A percentile compares a stretch with the other conserved stretches of the same genome.
Evolutionary conservation across 2,113 vertebrate species (phyloP).

Genomic region (Ailuropoda melanoleuca): DNA sequence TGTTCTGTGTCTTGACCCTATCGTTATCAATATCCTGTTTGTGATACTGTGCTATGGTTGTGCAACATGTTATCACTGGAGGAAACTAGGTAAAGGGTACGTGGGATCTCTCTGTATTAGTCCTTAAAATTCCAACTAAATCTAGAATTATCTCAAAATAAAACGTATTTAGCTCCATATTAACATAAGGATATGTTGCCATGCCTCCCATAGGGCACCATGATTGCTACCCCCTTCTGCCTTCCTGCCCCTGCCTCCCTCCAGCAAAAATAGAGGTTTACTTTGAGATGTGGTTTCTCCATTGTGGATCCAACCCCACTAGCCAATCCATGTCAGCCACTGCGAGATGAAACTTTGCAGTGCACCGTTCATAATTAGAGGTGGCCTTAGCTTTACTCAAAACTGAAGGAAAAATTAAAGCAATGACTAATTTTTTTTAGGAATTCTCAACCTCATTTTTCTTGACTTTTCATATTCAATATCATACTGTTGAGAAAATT

Average conservation of each 20-base stretch:
- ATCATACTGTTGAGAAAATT: neutral
- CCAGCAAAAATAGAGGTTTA: neutral
- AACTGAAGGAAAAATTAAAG: neutral
- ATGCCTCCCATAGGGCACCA: neutral
- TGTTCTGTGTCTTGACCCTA: neutral
- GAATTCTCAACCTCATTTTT: neutral
- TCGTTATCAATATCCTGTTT: neutral
- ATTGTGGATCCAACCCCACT: too few species aligned
- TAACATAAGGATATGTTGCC: neutral
- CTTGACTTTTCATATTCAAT: neutral
- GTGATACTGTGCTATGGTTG: too few species aligned
- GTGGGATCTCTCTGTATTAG: neutral
- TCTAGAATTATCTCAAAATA: neutral
- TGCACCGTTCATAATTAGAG: neutral
- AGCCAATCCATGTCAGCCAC: neutral
- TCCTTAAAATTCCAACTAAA: neutral
- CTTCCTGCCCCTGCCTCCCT: neutral
- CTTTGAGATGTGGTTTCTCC: neutral
- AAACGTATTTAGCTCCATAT: neutral
- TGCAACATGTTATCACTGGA: neutral
- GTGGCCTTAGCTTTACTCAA: neutral
- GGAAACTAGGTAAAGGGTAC: neutral
- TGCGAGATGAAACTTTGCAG: neutral
- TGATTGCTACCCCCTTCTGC: neutral
- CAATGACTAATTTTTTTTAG: neutral